phyloP scores from a whole-genome alignment of 2,113 vertebrate genomes.

The Neolamprologus kungweensis region DNA sequence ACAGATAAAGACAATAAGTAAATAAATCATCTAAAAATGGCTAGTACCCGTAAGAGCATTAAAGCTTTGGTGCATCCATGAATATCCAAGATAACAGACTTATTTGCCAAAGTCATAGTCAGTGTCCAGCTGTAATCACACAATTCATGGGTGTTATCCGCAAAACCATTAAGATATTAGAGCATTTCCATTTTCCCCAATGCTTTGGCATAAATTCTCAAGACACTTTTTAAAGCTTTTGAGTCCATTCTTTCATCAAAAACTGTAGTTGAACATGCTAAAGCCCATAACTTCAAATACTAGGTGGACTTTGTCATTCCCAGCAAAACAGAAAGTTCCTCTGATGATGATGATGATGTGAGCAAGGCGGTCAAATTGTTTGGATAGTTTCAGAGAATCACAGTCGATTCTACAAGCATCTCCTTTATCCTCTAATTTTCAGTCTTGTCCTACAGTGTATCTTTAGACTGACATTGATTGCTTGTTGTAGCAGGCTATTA shows the following conservation, averaged over 20 bases:
- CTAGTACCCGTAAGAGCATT: background rate
- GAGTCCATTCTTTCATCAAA: background rate
- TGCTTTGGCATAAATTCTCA: background rate
- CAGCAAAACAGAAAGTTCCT: background rate
- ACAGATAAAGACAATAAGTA: conserved; percentile 15
- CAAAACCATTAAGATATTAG: background rate
- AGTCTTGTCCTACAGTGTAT: background rate
- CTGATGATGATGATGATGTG: background rate
- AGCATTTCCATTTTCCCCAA: background rate
- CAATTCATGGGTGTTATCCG: background rate
- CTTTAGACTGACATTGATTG: background rate
- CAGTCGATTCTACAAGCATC: background rate
- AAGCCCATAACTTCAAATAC: background rate
- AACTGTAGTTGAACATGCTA: background rate
- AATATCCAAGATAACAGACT: background rate
- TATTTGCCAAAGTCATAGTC: background rate
- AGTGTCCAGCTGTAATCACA: background rate
- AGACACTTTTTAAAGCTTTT: background rate
- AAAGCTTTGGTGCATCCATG: background rate
- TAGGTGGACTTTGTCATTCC: background rate
- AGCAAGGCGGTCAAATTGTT: background rate
- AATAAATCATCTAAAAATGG: conserved; percentile 1
- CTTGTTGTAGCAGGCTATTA: background rate
- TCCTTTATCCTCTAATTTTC: background rate
- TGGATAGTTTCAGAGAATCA: background rate